A percentile compares a stretch with the other conserved stretches of the same genome.
Conservation (phyloP, 2,888 invertebrate species). For the Aelia acuminata region DNA sequence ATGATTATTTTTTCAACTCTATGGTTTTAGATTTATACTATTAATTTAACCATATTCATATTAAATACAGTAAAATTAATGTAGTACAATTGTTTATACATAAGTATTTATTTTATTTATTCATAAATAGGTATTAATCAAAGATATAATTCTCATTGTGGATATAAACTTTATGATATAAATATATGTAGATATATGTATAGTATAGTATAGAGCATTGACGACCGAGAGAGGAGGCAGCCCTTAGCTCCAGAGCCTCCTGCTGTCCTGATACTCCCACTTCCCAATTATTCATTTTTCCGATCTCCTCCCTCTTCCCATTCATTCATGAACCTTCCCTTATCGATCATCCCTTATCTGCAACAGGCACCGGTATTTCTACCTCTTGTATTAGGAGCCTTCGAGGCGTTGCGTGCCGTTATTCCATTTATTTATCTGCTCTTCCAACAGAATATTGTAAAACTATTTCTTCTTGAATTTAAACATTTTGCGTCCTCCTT, state of each 20-base stretch:
- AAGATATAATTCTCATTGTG: too few species aligned
- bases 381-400: not conserved
- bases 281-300: conserved; percentile 38
- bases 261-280: not conserved
- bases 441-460: too few species aligned
- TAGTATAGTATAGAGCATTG: not conserved
- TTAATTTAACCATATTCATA: not conserved
- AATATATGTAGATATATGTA: not conserved
- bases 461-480: too few species aligned
- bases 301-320: not conserved
- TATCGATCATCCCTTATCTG: conserved; percentile 8
- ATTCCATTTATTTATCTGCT: too few species aligned
- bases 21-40: too few species aligned
- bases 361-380: not conserved
- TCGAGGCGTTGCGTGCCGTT: too few species aligned
- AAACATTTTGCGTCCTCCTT: too few species aligned
- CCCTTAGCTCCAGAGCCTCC: not conserved
- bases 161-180: not conserved
- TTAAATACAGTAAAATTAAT: not conserved
- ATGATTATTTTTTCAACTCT: not conserved
- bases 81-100: too few species aligned
- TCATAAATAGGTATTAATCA: too few species aligned
- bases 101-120: too few species aligned
- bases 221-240: not conserved
- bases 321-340: not conserved